Base-by-base conservation (phyloP, 2,113 vertebrate species). In the Genyomyrus donnyi region DNA sequence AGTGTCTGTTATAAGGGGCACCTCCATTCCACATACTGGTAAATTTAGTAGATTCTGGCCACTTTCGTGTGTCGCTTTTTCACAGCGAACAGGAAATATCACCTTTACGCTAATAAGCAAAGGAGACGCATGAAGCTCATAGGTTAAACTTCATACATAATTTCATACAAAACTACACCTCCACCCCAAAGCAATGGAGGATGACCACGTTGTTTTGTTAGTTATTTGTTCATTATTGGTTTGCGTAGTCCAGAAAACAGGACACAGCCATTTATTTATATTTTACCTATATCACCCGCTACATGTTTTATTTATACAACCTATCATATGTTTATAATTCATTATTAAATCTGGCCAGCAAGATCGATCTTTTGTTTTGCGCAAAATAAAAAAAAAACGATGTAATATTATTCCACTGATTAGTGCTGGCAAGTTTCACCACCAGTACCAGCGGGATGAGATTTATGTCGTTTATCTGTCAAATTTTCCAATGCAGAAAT, bases 1-100 rank as follows among this genome's bases (percentile, higher is more conserved):
- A 80, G 91, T 89, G 91, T 49, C 88, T 91, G 91, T 91, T 89
- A 52, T 91, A 42, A 27, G 52, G 52, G 42, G 42, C 13, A 17
- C 21, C 27, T 39, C 11, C 53, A 48, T 35, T 35, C 56, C 45
- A 21, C 39, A 45, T 24, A 62, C 58, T 1, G n/a, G 58, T n/a
- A 66, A 66, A 66, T 66, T 10, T 66, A 9, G 24, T 62, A n/a
- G 58, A 24, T 66, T 31, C 62, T 31, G 1, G 62, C n/a, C 27
- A 70, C n/a, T 70, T 70, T 70, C 62, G 2, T 31, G 10, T 31
- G n/a, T 70, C 62, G 3, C 58, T 27, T 62, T 31, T 70, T 27
- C n/a, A 70, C 62, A 70, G 62, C 4, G n/a, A 31, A 66, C 62
- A 62, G 24, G 24, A n/a, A 62, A 9, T 24, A 10, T n/a, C 21